Evolutionary conservation across 1,140 invertebrate species (phyloP).

Genomic region (Halictus rubicundus): DNA sequence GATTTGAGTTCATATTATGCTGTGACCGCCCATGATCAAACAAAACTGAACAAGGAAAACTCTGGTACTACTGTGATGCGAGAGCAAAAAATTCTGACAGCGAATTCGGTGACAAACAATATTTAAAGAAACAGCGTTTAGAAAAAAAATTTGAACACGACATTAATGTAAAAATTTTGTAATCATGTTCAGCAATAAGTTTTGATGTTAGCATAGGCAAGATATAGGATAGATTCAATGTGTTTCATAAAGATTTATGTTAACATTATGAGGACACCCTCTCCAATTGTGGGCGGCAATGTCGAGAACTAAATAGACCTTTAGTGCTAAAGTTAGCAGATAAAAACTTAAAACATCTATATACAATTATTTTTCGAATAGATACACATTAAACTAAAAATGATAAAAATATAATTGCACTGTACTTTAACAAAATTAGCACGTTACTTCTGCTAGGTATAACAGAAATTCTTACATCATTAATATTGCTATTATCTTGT

Average conservation of each 20-base stretch:
- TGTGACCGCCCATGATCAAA: neutral
- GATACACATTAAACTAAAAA: neutral
- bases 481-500: neutral
- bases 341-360: neutral
- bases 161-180: neutral
- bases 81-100: constrained; percentile 18
- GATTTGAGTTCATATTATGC: neutral
- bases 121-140: constrained; percentile 19
- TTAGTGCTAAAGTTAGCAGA: neutral
- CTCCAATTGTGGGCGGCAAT: no score
- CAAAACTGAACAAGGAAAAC: neutral
- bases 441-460: neutral
- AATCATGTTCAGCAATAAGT: neutral
- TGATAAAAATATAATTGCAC: constrained; percentile 3
- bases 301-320: neutral
- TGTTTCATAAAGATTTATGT: neutral
- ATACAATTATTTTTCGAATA: neutral
- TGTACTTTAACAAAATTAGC: neutral
- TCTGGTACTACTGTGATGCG: neutral
- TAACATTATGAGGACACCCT: no score
- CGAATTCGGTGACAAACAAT: neutral
- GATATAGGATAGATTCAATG: neutral
- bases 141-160: no score
- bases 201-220: neutral
- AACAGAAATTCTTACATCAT: neutral